Evolutionary conservation across 2,888 invertebrate species (phyloP).

Genomic region (Thera obeliscata): DNA sequence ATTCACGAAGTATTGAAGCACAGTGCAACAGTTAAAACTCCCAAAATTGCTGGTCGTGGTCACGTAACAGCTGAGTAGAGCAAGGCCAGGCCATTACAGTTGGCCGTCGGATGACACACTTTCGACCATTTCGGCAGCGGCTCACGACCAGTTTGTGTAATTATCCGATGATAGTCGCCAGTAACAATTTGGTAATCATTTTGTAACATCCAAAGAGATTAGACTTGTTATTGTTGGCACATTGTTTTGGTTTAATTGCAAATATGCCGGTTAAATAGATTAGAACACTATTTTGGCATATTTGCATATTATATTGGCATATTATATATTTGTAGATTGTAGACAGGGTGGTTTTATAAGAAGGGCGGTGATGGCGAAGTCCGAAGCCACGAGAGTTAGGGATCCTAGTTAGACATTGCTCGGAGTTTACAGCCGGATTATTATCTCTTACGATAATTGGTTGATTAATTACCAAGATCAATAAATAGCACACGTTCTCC

Average conservation of each 20-base stretch:
- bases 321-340: no score
- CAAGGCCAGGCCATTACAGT: slow-evolving; percentile 65
- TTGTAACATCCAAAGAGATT: slow-evolving; percentile 47
- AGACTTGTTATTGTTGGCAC: slow-evolving; percentile 30
- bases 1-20: slow-evolving; percentile 22
- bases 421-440: no score
- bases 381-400: no score
- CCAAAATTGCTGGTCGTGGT: slow-evolving; percentile 30
- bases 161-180: slow-evolving; percentile 43
- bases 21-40: slow-evolving; percentile 28
- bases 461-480: no score
- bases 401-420: no score
- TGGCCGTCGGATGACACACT: slow-evolving; percentile 64
- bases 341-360: no score
- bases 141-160: slow-evolving; percentile 52
- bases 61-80: slow-evolving; percentile 50
- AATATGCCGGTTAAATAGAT: not conserved
- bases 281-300: not conserved
- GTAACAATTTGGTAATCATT: slow-evolving; percentile 43
- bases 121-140: slow-evolving; percentile 56
- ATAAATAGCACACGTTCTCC: no score
- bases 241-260: slow-evolving; percentile 21
- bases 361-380: no score
- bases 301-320: no score
- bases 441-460: no score